Conservation (phyloP, 2,888 invertebrate genomes). For the Fissipunctia ypsillon region DNA sequence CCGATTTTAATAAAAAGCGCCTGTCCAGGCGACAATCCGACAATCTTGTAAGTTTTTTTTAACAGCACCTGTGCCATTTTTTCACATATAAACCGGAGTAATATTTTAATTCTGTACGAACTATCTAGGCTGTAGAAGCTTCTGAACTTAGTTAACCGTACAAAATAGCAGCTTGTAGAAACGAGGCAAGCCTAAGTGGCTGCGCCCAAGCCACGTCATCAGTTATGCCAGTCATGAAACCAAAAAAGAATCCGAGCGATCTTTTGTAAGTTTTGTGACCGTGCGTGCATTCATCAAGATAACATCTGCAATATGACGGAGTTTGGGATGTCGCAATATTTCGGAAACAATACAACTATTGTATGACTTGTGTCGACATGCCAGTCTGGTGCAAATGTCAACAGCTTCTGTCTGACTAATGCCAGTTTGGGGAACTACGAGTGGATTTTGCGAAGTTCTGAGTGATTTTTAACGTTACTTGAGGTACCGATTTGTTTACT, state of each 20-base stretch:
- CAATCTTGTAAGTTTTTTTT: too few relatives aligned
- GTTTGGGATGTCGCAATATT: slow-evolving; percentile 42
- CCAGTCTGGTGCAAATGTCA: slow-evolving; percentile 35
- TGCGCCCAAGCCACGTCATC: neutral
- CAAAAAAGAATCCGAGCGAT: slow-evolving; percentile 15
- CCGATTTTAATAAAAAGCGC: neutral
- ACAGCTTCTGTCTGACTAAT: slow-evolving; percentile 38
- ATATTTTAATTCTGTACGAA: neutral
- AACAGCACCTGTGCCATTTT: too few relatives aligned
- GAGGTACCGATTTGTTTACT: neutral
- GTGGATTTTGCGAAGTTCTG: slow-evolving; percentile 12
- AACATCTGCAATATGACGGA: slow-evolving; percentile 43
- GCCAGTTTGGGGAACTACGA: slow-evolving; percentile 8
- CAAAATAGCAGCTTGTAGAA: neutral
- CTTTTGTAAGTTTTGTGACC: slow-evolving; percentile 25
- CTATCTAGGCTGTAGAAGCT: neutral
- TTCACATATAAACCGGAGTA: too few relatives aligned
- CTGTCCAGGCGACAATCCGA: neutral
- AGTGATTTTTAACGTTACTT: too few relatives aligned
- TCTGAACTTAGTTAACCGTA: neutral
- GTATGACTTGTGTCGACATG: slow-evolving; percentile 22
- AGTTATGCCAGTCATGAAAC: slow-evolving; percentile 22
- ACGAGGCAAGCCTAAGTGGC: neutral
- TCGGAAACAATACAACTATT: slow-evolving; percentile 50
- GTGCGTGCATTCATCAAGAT: slow-evolving; percentile 46